Evolutionary conservation across 2,113 vertebrate genomes (phyloP).

Genomic region (Lophius piscatorius): DNA sequence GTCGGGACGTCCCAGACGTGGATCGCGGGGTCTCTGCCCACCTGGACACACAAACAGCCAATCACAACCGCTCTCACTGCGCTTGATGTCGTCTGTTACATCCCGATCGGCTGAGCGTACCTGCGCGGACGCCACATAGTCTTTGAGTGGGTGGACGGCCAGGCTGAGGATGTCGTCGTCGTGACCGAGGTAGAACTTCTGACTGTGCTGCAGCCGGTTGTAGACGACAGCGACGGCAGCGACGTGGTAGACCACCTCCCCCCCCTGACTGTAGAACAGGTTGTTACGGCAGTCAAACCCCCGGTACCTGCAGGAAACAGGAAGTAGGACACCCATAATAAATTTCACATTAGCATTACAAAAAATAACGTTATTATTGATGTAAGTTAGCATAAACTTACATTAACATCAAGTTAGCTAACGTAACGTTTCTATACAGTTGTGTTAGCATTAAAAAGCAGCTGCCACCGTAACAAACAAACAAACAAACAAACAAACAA

Average conservation of each 20-base stretch:
- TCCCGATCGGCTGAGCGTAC: conserved; percentile 58
- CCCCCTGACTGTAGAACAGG: conserved; percentile 92
- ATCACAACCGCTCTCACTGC: conserved; percentile 7
- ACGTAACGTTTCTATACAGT: too few species aligned
- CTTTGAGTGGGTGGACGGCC: conserved; percentile 91
- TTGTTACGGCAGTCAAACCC: conserved; percentile 97
- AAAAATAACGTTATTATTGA: too few species aligned
- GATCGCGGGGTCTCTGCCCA: conserved; percentile 93
- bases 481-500: too few species aligned
- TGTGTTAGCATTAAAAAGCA: too few species aligned
- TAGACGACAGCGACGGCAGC: conserved; percentile 92
- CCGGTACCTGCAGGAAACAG: conserved; percentile 83
- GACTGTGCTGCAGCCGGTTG: conserved; percentile 88
- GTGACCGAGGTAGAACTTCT: conserved; percentile 94
- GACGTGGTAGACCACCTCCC: conserved; percentile 96
- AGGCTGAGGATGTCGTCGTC: conserved; percentile 95
- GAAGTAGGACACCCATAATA: neutral
- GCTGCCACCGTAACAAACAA: too few species aligned
- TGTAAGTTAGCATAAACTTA: too few species aligned
- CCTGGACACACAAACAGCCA: conserved; percentile 71
- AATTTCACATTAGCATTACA: too few species aligned
- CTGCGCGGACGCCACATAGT: conserved; percentile 93
- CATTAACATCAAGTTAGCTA: too few species aligned
- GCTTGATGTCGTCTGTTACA: fast-evolving
- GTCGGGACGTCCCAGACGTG: conserved; percentile 96